phyloP scores from a whole-genome alignment of 2,888 invertebrate species.

The Mesorhabditis spiculigera region DNA sequence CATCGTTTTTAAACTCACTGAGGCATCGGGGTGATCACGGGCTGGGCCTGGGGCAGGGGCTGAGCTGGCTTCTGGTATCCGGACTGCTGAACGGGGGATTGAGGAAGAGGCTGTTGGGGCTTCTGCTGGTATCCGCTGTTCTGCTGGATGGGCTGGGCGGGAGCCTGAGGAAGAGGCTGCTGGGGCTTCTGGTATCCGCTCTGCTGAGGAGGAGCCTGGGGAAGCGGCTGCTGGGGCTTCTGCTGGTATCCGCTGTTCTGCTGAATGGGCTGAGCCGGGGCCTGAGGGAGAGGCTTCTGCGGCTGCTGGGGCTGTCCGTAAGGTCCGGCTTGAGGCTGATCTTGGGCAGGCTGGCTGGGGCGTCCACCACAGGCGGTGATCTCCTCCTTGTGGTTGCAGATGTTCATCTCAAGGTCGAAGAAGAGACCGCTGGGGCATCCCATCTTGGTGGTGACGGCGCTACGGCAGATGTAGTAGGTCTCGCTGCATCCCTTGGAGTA shows the following conservation, averaged over 20 bases:
- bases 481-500: conserved; percentile 22
- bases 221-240: conserved; percentile 1
- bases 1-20: too few relatives aligned
- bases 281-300: neutral
- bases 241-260: too few relatives aligned
- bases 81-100: neutral
- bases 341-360: conserved; percentile 4
- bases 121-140: too few relatives aligned
- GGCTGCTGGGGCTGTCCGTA: neutral
- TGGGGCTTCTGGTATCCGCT: too few relatives aligned
- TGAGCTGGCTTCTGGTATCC: too few relatives aligned
- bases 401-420: conserved; percentile 23
- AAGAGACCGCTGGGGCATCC: conserved; percentile 37
- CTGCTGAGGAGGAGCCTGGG: neutral
- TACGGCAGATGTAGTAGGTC: conserved; percentile 22
- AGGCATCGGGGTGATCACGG: too few relatives aligned
- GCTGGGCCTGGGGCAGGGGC: too few relatives aligned
- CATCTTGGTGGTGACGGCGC: conserved; percentile 14
- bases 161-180: too few relatives aligned
- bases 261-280: neutral
- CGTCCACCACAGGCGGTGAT: conserved; percentile 35
- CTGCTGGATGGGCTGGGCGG: too few relatives aligned
- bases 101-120: conserved; percentile 1
- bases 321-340: neutral
- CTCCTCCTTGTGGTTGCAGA: conserved; percentile 31